phyloP scores from a whole-genome alignment of 1,140 invertebrate species.

The honey bee (Apis mellifera) region Amel_HAv3.1 CM009936.2:759001-759500 shows the following conservation, averaged over 20 bases:
- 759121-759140: neutral
- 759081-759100: neutral
- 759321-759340: neutral
- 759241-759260: neutral
- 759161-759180: neutral
- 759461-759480: slow-evolving; percentile 14
- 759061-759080: too few relatives aligned
- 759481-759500: slow-evolving; percentile 6
- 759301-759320: neutral
- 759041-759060: too few relatives aligned
- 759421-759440: neutral
- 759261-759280: too few relatives aligned
- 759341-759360: neutral
- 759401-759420: slow-evolving; percentile 19
- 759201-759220: neutral
- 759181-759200: neutral
- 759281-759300: neutral
- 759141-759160: neutral
- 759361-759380: neutral
- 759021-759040: too few relatives aligned
- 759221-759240: neutral
- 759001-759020: too few relatives aligned
- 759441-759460: slow-evolving; percentile 16
- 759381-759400: neutral
- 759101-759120: neutral